phyloP scores from a whole-genome alignment of 2,113 vertebrate genomes.

The Leuciscus idus region DNA sequence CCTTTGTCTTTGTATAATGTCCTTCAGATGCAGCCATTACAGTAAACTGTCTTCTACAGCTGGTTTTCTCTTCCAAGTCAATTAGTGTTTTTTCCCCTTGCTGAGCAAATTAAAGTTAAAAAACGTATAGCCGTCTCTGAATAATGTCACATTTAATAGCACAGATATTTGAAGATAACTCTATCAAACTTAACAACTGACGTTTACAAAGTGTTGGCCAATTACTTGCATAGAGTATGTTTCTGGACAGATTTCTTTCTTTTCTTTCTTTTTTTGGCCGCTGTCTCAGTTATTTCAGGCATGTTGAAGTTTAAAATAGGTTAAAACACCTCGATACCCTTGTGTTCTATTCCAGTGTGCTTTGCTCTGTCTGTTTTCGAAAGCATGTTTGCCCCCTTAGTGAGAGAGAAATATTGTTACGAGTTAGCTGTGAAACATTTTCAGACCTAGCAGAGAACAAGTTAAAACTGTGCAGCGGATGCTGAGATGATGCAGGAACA shows the following conservation, averaged over 20 bases:
- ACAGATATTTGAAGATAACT: not conserved
- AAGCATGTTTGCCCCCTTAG: not conserved
- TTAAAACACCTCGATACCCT: not conserved
- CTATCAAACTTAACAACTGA: not conserved
- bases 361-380: not conserved
- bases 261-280: not conserved
- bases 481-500: slow-evolving; percentile 2
- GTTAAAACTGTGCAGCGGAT: not conserved
- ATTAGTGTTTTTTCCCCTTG: not conserved
- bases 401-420: not conserved
- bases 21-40: not conserved
- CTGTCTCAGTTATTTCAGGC: not conserved
- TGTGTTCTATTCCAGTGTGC: not conserved
- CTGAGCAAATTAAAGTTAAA: not conserved
- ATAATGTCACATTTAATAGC: not conserved
- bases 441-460: not conserved
- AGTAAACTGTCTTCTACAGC: not conserved
- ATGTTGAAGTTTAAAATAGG: not conserved
- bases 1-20: not conserved
- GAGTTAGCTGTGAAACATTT: not conserved
- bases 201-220: not conserved
- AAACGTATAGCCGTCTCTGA: not conserved
- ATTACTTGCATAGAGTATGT: not conserved
- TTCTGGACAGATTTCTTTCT: not conserved
- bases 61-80: not conserved